Conservation (phyloP, 1,140 invertebrate genomes). For the Frieseomelitta varia region DNA sequence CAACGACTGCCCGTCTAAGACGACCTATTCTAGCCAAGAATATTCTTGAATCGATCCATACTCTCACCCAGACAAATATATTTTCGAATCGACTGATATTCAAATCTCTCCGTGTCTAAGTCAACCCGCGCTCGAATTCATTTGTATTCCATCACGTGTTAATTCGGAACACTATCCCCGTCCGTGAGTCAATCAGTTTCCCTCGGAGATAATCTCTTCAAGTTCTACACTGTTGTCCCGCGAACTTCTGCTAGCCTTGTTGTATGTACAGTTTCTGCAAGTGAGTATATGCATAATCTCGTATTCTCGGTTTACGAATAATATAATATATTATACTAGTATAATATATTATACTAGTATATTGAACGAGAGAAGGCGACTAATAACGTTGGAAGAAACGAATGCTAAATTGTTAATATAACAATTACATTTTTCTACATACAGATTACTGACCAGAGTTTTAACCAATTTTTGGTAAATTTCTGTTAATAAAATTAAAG, state of each 20-base stretch:
- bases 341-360: neutral
- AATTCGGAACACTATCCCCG: no score
- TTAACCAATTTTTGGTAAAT: no score
- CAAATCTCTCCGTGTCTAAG: neutral
- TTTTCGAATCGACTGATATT: neutral
- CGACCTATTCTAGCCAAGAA: neutral
- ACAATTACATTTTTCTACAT: no score
- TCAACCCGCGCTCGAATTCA: neutral
- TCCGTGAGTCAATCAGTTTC: neutral
- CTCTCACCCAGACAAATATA: neutral
- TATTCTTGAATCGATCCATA: neutral
- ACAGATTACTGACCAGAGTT: no score
- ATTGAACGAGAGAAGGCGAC: no score
- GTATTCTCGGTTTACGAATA: neutral
- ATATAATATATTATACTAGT: neutral
- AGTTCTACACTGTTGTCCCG: neutral
- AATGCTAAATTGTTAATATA: no score
- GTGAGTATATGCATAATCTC: neutral
- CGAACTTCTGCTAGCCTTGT: neutral
- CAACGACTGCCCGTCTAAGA: neutral
- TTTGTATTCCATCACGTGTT: neutral
- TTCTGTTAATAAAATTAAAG: no score
- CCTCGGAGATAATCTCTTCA: neutral
- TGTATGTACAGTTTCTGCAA: neutral
- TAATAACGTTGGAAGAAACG: neutral